Evolutionary conservation across 2,888 invertebrate genomes (phyloP).

Genomic region (Nemapogon koenigi): DNA sequence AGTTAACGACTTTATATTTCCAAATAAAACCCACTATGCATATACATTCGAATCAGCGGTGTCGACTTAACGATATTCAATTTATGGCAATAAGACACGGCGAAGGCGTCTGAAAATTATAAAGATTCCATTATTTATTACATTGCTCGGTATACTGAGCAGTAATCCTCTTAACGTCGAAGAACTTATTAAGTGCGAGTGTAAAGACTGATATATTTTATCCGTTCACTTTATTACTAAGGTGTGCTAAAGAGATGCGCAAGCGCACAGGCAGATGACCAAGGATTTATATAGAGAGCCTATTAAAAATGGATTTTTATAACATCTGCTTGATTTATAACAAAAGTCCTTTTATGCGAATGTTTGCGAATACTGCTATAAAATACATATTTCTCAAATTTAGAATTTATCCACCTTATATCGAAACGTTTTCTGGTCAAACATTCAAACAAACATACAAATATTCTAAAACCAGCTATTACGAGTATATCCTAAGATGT

Average conservation of each 20-base stretch:
- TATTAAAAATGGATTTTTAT: too few species aligned
- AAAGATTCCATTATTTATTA: constrained; percentile 62
- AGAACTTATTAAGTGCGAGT: constrained; percentile 58
- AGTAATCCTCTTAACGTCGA: constrained; percentile 55
- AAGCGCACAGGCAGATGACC: too few species aligned
- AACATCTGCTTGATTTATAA: too few species aligned
- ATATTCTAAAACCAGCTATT: too few species aligned
- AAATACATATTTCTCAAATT: too few species aligned
- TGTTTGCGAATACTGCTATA: too few species aligned
- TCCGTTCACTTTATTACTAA: constrained; percentile 31
- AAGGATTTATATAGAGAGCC: too few species aligned
- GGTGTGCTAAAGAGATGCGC: constrained; percentile 22
- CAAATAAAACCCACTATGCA: constrained; percentile 47
- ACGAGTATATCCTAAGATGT: too few species aligned
- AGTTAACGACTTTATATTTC: constrained; percentile 48
- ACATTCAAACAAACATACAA: too few species aligned
- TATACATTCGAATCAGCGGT: constrained; percentile 28
- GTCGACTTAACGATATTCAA: constrained; percentile 57
- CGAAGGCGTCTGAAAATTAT: constrained; percentile 47
- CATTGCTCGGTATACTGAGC: constrained; percentile 24
- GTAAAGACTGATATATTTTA: constrained; percentile 60
- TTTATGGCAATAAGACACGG: constrained; percentile 54
- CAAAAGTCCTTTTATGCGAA: too few species aligned
- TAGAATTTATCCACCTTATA: too few species aligned
- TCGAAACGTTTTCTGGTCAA: too few species aligned